Base-by-base conservation (phyloP, 2,113 vertebrate species). In the Corapipo altera region DNA sequence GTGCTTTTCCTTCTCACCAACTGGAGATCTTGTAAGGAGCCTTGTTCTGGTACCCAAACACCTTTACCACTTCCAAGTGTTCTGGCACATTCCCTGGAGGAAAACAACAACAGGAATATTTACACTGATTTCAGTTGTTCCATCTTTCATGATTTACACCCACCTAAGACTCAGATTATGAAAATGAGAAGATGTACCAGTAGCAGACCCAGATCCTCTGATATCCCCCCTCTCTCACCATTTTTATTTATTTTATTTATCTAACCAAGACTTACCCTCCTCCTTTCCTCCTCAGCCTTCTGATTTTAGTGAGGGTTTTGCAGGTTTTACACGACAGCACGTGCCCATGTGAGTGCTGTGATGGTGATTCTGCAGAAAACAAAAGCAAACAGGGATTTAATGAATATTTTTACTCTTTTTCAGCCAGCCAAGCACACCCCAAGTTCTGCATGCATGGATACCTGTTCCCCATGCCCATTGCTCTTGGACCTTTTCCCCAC, bases 371-470 rank as follows among this genome's bases (percentile, higher is more conserved):
- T 82, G 11, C 19, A 30, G 75, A 9, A 74, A 89, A 57, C 2
- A 6, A 51, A 90, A 70, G 15, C 37, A 75, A 95, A 58, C 3
- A 3, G 39, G 44, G 9, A 18, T 51, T 57, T 52, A 62, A 69
- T 55, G 39, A 8, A 21, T 37, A 9, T 41, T 46, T 23, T 24
- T 35, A 6, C 26, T 85, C 55, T 88, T 66, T 88, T 96, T 14
- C 78, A 99, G 99, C 98, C 77, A 99, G 98, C 95, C 98, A 99
- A 88, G 98, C 98, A 17, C 97, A 98, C 44, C 97, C 98, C 69
- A 99, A 99, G 93, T 79, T 97, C 82, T 99, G 99, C 92, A 96
- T 98, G 95, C 98, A 98, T 19, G 99, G 98, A 58, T 99, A 99
- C 96, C 98, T 99, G 59, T 99, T 99, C 89, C 98, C 99, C 17